Evolutionary conservation across 2,113 vertebrate genomes (phyloP), one percentile per base, ranked within the genome.

Genomic region (Ibidorhyncha struthersii): DNA sequence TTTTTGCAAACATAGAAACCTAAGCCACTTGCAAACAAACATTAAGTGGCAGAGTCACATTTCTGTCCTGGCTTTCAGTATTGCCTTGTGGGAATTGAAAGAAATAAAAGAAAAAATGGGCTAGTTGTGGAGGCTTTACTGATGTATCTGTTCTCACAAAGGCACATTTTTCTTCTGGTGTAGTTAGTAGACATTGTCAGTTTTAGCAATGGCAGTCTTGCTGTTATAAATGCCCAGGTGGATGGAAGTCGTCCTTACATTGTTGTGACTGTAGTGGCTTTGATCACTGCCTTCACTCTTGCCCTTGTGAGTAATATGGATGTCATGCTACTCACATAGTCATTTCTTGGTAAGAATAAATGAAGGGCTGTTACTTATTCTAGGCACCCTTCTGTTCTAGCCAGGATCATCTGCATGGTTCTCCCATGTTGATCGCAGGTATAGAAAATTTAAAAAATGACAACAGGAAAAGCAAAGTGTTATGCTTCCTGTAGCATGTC

Each of bases 181-280:
- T 38, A 47, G 20, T 47, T 50, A 32, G 23, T 40, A 38, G 58
- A 67, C 76, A 58, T 62, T 2, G 8, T 67, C 4, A 4, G 5
- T 83, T 83, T 62, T 50, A 40, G n/a, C 21, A 34, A 2, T 59
- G 47, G 10, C 32, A 29, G 30, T 67, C 40, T 29, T 67, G 34
- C 25, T 27, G 30, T 41, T 63, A 12, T 4, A 62, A 56, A 78
- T 62, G 40, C 32, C 27, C 22, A 22, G 18, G 21, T 30, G 32
- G 40, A 30, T 30, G 5, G 67, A 77, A 32, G 23, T 47, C 1
- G 0, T 50, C 32, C 0, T 2, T 41, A 8, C 11, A 7, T 29
- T 12, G 18, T 18, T 93, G 53, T 62, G 69, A 22, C 30, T 49
- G 18, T 14, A 23, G n/a, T 18, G n/a, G 2, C 7, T 69, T 61